Percentiles rank a stretch among this genome's conserved stretches.
These are phyloP conservation scores for Himalopsyche japonica DNA, from an alignment of 2,888 invertebrate genomes.

Conservation along the genomic window DNA sequence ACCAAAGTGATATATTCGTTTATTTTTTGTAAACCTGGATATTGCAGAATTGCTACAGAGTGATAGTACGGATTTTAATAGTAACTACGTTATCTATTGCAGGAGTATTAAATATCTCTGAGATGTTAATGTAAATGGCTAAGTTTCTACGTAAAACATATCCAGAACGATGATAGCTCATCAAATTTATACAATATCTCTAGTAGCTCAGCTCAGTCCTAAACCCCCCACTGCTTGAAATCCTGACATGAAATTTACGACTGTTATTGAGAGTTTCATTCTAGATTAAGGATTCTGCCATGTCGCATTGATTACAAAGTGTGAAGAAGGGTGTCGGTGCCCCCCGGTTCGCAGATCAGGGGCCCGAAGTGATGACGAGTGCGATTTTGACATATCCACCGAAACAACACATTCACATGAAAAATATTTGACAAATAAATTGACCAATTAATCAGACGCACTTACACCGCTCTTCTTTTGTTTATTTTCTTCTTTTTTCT, in stretches of 20 bases:
- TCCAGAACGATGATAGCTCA: background rate
- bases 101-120: background rate
- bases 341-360: background rate
- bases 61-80: background rate
- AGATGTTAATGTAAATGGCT: background rate
- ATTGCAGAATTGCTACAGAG: too few relatives aligned
- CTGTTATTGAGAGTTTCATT: background rate
- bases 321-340: background rate
- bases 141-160: background rate
- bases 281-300: background rate
- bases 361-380: background rate
- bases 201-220: background rate
- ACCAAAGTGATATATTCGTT: too few relatives aligned
- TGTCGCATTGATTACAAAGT: background rate
- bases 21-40: too few relatives aligned
- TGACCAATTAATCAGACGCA: constrained; percentile 35
- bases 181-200: background rate
- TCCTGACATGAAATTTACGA: background rate
- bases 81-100: background rate
- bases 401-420: constrained; percentile 16
- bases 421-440: constrained; percentile 40
- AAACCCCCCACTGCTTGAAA: background rate
- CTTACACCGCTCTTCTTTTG: constrained; percentile 26
- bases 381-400: background rate
- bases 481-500: background rate